Evolutionary conservation across 1,140 invertebrate genomes (phyloP).

Genomic region (Arctopsyche grandis): DNA sequence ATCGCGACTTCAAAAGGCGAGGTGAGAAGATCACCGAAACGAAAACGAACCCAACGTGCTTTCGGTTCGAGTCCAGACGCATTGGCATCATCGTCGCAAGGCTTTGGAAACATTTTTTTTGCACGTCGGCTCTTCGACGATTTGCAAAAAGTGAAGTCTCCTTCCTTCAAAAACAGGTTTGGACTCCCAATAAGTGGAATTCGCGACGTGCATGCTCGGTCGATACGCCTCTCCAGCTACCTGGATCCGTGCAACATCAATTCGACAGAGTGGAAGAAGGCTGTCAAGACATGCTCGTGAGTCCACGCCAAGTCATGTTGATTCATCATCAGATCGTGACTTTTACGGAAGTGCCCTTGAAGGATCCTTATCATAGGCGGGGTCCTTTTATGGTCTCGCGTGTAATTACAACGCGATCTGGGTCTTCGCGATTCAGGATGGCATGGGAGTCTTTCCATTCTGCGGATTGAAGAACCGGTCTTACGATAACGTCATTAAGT

Average conservation of each 20-base stretch:
- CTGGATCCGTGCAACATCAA: background rate
- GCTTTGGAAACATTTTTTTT: background rate
- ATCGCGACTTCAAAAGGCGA: background rate
- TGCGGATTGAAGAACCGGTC: background rate
- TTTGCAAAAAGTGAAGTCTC: slow-evolving; percentile 3
- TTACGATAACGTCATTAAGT: background rate
- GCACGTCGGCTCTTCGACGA: background rate
- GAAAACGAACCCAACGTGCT: background rate
- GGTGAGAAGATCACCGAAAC: background rate
- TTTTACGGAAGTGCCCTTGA: no score
- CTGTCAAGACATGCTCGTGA: no score
- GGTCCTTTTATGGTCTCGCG: no score
- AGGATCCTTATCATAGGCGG: no score
- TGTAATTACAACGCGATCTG: no score
- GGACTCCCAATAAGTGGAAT: background rate
- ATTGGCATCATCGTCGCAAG: background rate
- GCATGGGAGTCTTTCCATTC: background rate
- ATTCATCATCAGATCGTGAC: no score
- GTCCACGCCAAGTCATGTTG: no score
- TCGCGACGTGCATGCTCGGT: background rate
- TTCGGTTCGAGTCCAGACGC: background rate
- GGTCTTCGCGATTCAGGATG: no score
- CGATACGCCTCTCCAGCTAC: background rate
- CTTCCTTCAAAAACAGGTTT: slow-evolving; percentile 34
- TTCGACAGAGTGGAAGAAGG: background rate